phyloP scores from a whole-genome alignment of 2,888 invertebrate genomes.

The Microdon myrmicae region DNA sequence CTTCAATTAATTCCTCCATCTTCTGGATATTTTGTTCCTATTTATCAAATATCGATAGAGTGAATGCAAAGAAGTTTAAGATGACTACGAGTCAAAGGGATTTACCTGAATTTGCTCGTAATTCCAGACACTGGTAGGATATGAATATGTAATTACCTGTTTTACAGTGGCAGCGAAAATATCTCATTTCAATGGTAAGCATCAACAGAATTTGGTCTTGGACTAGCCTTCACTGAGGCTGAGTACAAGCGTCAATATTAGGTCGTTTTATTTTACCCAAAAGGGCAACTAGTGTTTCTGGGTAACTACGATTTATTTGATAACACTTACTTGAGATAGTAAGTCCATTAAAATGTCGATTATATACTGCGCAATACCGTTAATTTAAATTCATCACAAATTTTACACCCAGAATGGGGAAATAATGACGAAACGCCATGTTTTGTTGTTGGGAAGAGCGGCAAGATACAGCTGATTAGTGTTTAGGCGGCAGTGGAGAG shows the following conservation, averaged over 20 bases:
- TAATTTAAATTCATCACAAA: constrained; percentile 11
- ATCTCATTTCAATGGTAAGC: constrained; percentile 10
- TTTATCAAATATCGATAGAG: no score
- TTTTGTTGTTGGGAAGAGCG: constrained; percentile 3
- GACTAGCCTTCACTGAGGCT: constrained; percentile 60
- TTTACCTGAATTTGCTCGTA: no score
- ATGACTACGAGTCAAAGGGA: constrained; percentile 1
- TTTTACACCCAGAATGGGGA: constrained; percentile 14
- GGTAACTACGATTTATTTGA: background rate
- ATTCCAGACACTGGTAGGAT: no score
- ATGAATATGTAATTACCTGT: no score
- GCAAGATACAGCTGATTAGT: constrained; percentile 33
- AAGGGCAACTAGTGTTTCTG: no score
- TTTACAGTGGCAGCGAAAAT: background rate
- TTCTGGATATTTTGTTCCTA: no score
- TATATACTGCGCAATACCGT: constrained; percentile 5
- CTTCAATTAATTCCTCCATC: no score
- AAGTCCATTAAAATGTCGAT: background rate
- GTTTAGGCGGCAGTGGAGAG: constrained; percentile 32
- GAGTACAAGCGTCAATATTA: constrained; percentile 54
- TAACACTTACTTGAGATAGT: constrained; percentile 20
- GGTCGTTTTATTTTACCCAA: no score
- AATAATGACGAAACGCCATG: constrained; percentile 5
- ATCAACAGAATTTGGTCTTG: constrained; percentile 4
- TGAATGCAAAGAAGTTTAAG: no score